phyloP scores from a whole-genome alignment of 2,797 vertebrate genomes.

The Psittacula derbiana region DNA sequence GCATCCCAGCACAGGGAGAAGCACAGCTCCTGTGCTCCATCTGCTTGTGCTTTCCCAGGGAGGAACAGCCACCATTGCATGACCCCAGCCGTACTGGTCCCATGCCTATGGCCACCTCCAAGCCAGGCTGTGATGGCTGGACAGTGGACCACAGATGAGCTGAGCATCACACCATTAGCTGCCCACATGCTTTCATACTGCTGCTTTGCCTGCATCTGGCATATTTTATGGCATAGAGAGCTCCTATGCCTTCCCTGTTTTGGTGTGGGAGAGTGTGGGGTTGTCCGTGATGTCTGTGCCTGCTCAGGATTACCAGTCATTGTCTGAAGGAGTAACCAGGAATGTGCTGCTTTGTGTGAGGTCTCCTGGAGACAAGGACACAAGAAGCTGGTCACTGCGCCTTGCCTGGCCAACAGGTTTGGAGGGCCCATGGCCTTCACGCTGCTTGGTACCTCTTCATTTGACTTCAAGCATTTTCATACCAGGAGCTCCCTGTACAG shows the following conservation, averaged over 20 bases:
- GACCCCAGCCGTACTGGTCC: not conserved
- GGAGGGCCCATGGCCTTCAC: not conserved
- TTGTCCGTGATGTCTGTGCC: not conserved
- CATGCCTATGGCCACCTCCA: not conserved
- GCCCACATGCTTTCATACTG: no score
- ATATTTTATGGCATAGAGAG: fast-evolving
- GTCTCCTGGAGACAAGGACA: not conserved
- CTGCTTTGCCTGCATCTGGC: not conserved
- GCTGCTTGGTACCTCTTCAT: not conserved
- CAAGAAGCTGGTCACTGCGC: not conserved
- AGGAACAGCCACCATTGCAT: fast-evolving
- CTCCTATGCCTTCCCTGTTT: not conserved
- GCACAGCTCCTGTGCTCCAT: not conserved
- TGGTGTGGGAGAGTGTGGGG: fast-evolving
- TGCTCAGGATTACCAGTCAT: not conserved
- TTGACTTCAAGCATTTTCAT: not conserved
- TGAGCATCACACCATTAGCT: fast-evolving
- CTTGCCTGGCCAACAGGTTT: not conserved
- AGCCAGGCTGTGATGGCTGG: not conserved
- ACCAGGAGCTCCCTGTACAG: not conserved
- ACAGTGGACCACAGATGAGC: fast-evolving
- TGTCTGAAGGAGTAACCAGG: not conserved
- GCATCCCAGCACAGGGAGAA: not conserved
- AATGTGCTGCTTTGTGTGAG: fast-evolving
- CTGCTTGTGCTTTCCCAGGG: not conserved